Base-by-base conservation (phyloP, 2,797 vertebrate species). In the Sciurus carolinensis region DNA sequence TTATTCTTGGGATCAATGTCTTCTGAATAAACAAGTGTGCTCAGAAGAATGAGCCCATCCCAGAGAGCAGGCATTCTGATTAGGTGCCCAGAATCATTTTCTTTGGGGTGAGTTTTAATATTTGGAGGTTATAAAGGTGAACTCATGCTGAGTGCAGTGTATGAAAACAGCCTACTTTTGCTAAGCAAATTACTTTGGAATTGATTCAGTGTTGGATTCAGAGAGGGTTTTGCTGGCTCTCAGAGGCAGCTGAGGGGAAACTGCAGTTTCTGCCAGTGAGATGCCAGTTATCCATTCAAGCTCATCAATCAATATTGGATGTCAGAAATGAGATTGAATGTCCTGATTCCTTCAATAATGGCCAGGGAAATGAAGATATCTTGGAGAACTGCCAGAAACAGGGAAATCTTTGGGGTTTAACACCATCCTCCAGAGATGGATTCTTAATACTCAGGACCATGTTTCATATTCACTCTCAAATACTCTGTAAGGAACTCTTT, bases 141-240 rank as follows among this genome's bases (percentile, higher is more conserved):
- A 97, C 84, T 62, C 7, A 82, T 80, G 64, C 28, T 84, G 79
- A 72, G 22, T 36, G 1, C 66, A 69, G 69, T 92, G 26, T 91
- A 96, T 92, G 90, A 30, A 66, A 92, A 96, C 28, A 94, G 71
- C 13, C 18, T 94, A 14, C 11, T 91, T 89, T 97, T 73, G 44
- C 66, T 98, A 96, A 13, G 80, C 93, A 97, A 95, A 87, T 97
- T 85, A 92, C 24, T 96, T 97, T 69, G 82, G 93, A 97, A 97
- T 79, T 72, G 77, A 73, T 97, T 97, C 57, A 50, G 36, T 79
- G 81, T 89, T 95, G 17, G 26, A 96, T 94, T 96, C 72, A 92
- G 93, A 64, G 93, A 97, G 44, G 72, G 18, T 54, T 97, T 71
- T 93, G 75, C 54, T 90, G 69, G 59, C 22, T 94, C 13, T 1